These are phyloP conservation scores for Philaethria dido DNA, from an alignment of 2,888 invertebrate species.

Conservation along the genomic window DNA sequence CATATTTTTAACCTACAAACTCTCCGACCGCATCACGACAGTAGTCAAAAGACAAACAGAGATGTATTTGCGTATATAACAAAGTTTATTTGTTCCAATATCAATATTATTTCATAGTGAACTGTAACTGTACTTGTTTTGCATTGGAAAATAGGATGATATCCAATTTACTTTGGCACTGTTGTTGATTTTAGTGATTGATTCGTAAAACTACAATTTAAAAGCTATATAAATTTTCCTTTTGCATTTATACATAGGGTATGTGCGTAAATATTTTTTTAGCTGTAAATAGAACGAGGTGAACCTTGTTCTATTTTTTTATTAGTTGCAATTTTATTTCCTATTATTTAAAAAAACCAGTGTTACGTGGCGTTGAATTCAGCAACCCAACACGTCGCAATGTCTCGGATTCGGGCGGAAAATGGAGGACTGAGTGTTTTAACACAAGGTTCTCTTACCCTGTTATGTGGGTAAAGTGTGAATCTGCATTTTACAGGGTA, in stretches of 20 bases:
- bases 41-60: not conserved
- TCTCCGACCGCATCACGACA: not conserved
- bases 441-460: no score
- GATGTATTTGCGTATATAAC: conserved; percentile 9
- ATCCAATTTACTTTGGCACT: conserved; percentile 50
- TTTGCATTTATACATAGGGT: not conserved
- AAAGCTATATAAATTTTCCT: conserved; percentile 9
- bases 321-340: no score
- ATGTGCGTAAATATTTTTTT: not conserved
- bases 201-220: conserved; percentile 25
- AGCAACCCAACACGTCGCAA: no score
- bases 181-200: conserved; percentile 51
- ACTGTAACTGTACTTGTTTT: conserved; percentile 42
- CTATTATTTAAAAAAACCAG: no score
- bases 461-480: no score
- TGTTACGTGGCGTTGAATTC: no score
- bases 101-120: conserved; percentile 11
- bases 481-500: no score
- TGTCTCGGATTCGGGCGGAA: no score
- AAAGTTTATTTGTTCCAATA: conserved; percentile 17
- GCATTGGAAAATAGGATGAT: conserved; percentile 51
- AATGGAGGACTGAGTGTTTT: no score
- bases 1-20: not conserved
- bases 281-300: no score
- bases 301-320: no score